A percentile compares a stretch with the other conserved stretches of the same genome.
phyloP scores from a whole-genome alignment of 1,140 invertebrate genomes.

The Anadara kagoshimensis region DNA sequence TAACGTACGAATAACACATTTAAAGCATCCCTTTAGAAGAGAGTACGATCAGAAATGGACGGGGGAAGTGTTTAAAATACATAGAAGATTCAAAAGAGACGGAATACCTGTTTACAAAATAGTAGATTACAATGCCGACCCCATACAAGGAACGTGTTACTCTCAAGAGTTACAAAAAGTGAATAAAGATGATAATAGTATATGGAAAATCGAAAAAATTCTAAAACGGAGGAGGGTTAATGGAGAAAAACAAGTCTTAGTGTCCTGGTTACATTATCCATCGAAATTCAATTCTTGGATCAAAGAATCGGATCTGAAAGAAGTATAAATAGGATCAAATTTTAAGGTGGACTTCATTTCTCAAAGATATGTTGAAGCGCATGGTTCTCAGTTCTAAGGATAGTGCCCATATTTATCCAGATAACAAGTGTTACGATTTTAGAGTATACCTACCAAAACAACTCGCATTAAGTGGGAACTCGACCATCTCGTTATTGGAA shows the following conservation, averaged over 20 bases:
- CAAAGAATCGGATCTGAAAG: conserved; percentile 1
- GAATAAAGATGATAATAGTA: conserved; percentile 17
- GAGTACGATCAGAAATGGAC: conserved; percentile 34
- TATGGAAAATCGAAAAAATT: conserved; percentile 39
- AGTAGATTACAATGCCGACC: conserved; percentile 19
- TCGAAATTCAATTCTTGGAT: conserved; percentile 35
- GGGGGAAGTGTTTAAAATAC: conserved; percentile 25
- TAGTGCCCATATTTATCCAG: neutral
- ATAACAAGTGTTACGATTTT: conserved; percentile 20
- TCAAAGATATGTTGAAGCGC: conserved; percentile 21
- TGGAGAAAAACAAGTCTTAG: conserved; percentile 6
- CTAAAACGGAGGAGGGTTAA: conserved; percentile 8
- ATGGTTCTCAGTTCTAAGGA: conserved; percentile 38
- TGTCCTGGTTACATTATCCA: conserved; percentile 28
- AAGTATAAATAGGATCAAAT: neutral
- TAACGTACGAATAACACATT: conserved; percentile 18
- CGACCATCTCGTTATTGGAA: conserved; percentile 17
- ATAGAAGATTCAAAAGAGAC: conserved; percentile 1
- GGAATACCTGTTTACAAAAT: conserved; percentile 18
- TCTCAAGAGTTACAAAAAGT: conserved; percentile 20
- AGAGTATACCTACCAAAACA: conserved; percentile 17
- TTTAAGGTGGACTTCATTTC: neutral
- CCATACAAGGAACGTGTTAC: conserved; percentile 19
- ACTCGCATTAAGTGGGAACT: conserved; percentile 8
- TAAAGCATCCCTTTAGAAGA: conserved; percentile 22